Base-by-base conservation (phyloP, 2,888 invertebrate genomes). In the Dryobota labecula region DNA sequence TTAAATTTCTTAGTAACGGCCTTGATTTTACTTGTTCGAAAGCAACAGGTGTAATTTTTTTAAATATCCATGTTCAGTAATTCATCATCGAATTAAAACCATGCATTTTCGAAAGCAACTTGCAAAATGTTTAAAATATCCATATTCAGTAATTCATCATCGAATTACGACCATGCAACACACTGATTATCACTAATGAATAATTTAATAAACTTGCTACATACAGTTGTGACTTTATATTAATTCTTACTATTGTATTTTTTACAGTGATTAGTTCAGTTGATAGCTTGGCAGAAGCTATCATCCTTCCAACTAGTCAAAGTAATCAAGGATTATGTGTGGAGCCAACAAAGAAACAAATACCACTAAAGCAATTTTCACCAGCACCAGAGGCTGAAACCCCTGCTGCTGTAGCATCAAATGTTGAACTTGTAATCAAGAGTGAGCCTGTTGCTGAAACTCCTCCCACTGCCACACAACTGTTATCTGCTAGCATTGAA, bases 221-320 rank as follows among this genome's bases (percentile, higher is more conserved):
- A 0, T 9, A 33, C 5, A 65, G 15, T 36, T 67, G 41, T 57
- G 27, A 43, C 13, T 41, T 36, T 4, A 53, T 43, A 63, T 43
- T 73, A 81, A 82, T 56, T 13, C n/a, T 33, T 41, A 27, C 20
- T 41, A 11, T 62, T 71, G 73, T 69, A 73, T 86, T 74, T 84
- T 80, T 94, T 94, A 63, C 94, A 94, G 95, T 86, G 90, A 93
- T 93, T 92, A 93, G 91, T 94, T 91, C 94, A 90, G 90, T 92
- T 94, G 94, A 94, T 92, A 93, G 89, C 90, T 90, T 91, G 87
- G 85, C 88, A 87, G 92, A 94, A 90, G 89, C 90, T 91, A 94
- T 92, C 89, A 93, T 90, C 84, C 87, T 85, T 89, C 88, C 91
- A 92, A 94, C 94, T 94, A 95, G 93, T 94, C 95, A 94, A 90